Evolutionary conservation across 1,140 invertebrate genomes (phyloP).

Genomic region (Idris sp.): DNA sequence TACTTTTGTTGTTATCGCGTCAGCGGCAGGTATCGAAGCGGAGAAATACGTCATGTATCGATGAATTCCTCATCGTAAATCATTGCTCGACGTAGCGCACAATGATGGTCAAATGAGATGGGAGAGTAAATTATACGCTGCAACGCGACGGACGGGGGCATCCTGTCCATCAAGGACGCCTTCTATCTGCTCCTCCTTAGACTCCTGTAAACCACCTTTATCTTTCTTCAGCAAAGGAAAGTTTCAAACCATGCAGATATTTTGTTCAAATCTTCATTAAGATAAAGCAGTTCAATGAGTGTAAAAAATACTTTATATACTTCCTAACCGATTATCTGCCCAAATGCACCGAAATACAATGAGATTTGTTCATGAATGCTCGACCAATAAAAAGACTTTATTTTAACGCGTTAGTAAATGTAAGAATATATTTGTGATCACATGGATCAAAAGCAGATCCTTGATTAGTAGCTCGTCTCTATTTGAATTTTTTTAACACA

Average conservation of each 20-base stretch:
- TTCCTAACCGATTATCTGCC: no score
- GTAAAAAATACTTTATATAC: no score
- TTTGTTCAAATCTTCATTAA: neutral
- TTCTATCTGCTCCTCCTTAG: constrained; percentile 69
- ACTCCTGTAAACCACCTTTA: constrained; percentile 63
- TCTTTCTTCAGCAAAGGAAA: constrained; percentile 14
- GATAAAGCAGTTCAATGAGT: no score
- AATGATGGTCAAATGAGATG: constrained; percentile 71
- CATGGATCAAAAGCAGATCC: no score
- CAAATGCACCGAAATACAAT: no score
- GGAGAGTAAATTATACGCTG: constrained; percentile 72
- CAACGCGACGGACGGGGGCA: constrained; percentile 68
- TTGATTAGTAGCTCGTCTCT: no score
- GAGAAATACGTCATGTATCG: constrained; percentile 62
- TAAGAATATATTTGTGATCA: no score
- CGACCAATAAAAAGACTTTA: no score
- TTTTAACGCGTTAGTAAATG: no score
- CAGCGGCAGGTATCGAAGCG: constrained; percentile 46
- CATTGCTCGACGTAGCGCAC: constrained; percentile 67
- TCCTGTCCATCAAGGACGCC: constrained; percentile 74
- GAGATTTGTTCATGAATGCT: no score
- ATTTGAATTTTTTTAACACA: no score
- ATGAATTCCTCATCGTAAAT: constrained; percentile 66
- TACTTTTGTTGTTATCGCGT: constrained; percentile 58
- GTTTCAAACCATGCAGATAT: constrained; percentile 18